A percentile compares a stretch with the other conserved stretches of the same genome.
phyloP scores from a whole-genome alignment of 37 sponge, comb jelly and placozoan genomes.

The Petrosia ficiformis region DNA sequence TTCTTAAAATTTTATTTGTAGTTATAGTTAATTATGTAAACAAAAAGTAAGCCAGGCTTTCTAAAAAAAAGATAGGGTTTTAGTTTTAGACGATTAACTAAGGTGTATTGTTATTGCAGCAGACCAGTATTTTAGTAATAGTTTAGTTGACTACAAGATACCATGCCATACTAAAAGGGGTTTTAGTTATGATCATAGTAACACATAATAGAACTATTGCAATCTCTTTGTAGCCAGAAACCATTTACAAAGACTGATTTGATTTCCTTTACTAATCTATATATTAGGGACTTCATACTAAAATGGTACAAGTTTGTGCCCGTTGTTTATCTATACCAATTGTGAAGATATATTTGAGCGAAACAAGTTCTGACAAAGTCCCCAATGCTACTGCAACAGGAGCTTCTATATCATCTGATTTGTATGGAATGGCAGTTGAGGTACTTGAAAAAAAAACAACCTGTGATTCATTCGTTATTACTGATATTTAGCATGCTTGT shows the following conservation, averaged over 20 bases:
- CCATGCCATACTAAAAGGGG: too few species aligned
- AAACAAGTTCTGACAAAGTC: constrained; percentile 26
- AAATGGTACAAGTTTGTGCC: constrained; percentile 34
- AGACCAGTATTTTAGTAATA: too few species aligned
- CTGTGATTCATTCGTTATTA: background rate
- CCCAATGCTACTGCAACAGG: constrained; percentile 37
- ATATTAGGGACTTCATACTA: constrained; percentile 42
- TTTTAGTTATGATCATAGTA: too few species aligned
- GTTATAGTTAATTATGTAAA: too few species aligned
- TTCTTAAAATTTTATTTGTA: background rate
- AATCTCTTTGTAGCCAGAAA: too few species aligned
- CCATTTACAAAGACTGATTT: background rate
- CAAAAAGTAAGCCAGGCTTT: too few species aligned
- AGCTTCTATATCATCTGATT: constrained; percentile 25
- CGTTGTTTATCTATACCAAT: constrained; percentile 12
- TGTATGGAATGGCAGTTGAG: constrained; percentile 37
- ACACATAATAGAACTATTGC: too few species aligned
- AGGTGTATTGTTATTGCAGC: too few species aligned
- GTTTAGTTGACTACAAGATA: too few species aligned
- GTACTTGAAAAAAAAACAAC: background rate
- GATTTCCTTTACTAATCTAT: background rate
- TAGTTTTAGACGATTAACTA: too few species aligned
- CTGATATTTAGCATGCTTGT: constrained; percentile 35
- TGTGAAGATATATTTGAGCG: constrained; percentile 3
- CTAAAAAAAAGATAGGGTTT: too few species aligned